Evolutionary conservation across 2,797 vertebrate species (phyloP), one percentile per base, ranked within the genome.

Genomic region (Girardinus metallicus): DNA sequence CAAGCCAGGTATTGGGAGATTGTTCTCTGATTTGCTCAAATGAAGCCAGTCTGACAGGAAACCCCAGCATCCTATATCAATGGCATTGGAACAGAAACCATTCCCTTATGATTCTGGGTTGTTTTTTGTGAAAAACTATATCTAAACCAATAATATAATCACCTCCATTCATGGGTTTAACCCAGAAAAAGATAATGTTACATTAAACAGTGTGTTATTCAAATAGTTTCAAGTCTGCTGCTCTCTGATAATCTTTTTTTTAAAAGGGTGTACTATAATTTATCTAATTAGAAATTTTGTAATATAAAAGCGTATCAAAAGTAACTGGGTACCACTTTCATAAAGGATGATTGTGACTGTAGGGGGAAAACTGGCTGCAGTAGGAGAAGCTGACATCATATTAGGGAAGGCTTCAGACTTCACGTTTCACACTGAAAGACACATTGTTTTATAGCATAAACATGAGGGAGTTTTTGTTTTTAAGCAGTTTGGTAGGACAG

Each of bases 361-460:
- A 39, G 16, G 31, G 70, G 26, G 16, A 34, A 51, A 75, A 43
- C 49, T 51, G 60, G 0, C 51, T 60, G 78, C 5, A 53, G 43
- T 26, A 26, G 39, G 29, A 44, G 80, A 46, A 75, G 81, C 80
- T 72, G 85, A 31, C 4, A 62, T 47, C 72, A 47, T 0, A 68
- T 2, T 83, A 77, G 80, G 46, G 26, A 80, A 72, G 46, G 34
- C 23, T 49, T 21, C 64, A n/a, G 12, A 80, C 70, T 72, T 75
- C 43, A 81, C 10, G 23, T 34, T 53, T 21, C 31, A 75, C 11
- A 41, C 18, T 68, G 21, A 68, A 77, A 75, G 74, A n/a, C 49
- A 82, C 77, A 86, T 86, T 68, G 83, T 78, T 76, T 87, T 86
- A 78, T 64, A 10, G 74, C 10, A 31, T 81, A 75, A 15, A 73